Evolutionary conservation across 1,140 invertebrate species (phyloP).

Genomic region (Psix sp.): DNA sequence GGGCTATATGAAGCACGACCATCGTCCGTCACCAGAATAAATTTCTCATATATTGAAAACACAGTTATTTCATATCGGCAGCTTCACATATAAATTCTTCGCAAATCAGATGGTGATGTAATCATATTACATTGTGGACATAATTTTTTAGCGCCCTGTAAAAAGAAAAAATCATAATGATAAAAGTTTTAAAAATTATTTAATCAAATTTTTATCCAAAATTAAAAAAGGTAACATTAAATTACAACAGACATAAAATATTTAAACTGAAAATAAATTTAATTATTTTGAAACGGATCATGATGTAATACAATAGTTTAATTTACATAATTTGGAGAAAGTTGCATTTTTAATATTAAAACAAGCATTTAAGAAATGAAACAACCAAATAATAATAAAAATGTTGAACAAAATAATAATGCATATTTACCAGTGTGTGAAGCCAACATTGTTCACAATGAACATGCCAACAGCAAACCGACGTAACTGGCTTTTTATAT

Average conservation of each 20-base stretch:
- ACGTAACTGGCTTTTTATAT: constrained; percentile 93
- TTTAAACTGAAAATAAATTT: too few relatives aligned
- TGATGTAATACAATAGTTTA: constrained; percentile 2
- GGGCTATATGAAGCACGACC: constrained; percentile 40
- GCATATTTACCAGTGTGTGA: constrained; percentile 82
- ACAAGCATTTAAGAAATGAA: background rate
- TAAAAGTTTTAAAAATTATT: too few relatives aligned
- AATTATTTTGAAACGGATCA: too few relatives aligned
- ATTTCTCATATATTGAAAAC: constrained; percentile 58
- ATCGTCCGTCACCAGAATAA: constrained; percentile 60
- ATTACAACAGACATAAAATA: too few relatives aligned
- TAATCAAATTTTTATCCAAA: too few relatives aligned
- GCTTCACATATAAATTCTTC: constrained; percentile 91
- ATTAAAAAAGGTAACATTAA: too few relatives aligned
- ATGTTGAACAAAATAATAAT: background rate
- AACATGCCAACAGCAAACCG: constrained; percentile 96
- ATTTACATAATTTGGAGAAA: background rate
- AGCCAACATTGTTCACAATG: constrained; percentile 97
- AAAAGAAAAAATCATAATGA: constrained; percentile 42
- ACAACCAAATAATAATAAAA: background rate
- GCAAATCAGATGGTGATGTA: constrained; percentile 90
- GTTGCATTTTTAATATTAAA: background rate
- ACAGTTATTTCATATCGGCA: constrained; percentile 45
- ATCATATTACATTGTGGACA: constrained; percentile 97
- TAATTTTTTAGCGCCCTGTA: constrained; percentile 90